Conservation (phyloP, 2,888 invertebrate species). For the Imbricaverruca yamaguchii region DNA sequence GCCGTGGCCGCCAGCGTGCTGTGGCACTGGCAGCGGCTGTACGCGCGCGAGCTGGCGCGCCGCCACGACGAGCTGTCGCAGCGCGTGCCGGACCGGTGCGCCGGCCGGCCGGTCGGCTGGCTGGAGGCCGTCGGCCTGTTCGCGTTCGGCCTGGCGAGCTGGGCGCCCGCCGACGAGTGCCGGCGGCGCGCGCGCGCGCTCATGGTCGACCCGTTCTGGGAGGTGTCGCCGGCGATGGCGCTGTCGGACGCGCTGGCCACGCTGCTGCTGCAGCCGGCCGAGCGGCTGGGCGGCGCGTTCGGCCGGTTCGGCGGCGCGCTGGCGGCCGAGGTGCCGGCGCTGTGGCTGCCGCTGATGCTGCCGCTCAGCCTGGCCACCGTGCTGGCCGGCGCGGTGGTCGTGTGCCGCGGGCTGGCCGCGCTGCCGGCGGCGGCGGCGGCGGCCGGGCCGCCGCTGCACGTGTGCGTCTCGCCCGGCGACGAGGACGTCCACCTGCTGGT, state of each 20-base stretch:
- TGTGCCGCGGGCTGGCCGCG: not conserved
- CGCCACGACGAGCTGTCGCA: not conserved
- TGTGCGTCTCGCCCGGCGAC: not conserved
- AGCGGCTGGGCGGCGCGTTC: slow-evolving; percentile 23
- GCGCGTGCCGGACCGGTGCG: not conserved
- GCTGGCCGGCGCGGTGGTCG: not conserved
- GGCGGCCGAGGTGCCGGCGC: not conserved
- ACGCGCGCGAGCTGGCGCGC: not conserved
- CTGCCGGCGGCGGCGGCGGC: not conserved
- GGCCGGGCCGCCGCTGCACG: not conserved
- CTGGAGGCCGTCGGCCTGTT: not conserved
- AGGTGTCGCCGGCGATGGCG: slow-evolving; percentile 29
- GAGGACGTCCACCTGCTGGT: slow-evolving; percentile 5
- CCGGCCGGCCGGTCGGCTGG: not conserved
- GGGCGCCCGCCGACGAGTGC: not conserved
- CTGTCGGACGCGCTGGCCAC: slow-evolving; percentile 24
- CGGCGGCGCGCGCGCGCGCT: slow-evolving; percentile 1
- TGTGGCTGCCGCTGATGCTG: not conserved
- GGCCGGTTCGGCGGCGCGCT: slow-evolving; percentile 15
- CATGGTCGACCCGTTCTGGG: slow-evolving; percentile 31
- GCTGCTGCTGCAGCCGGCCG: slow-evolving; percentile 29
- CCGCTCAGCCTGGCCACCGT: not conserved
- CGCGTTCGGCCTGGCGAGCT: not conserved
- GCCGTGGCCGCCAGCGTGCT: not conserved
- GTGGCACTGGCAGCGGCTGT: slow-evolving; percentile 10